phyloP scores from a whole-genome alignment of 2,797 vertebrate genomes.

The Linurgus olivaceus region DNA sequence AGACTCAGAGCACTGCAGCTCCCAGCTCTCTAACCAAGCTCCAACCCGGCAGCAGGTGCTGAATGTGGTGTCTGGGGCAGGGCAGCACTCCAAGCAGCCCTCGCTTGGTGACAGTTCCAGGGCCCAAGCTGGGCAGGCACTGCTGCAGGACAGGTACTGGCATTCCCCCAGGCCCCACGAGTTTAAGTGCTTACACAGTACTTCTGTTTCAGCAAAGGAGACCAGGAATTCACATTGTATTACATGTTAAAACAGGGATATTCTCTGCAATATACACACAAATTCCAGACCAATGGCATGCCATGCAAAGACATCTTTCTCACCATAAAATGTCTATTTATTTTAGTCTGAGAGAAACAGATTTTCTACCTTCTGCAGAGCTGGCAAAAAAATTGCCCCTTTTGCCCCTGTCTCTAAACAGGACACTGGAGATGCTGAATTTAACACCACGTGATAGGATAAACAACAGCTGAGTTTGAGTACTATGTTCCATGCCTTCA shows the following conservation, averaged over 20 bases:
- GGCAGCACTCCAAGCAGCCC: background rate
- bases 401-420: background rate
- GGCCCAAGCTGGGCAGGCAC: background rate
- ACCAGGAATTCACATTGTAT: background rate
- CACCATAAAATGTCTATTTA: background rate
- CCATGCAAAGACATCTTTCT: background rate
- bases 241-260: background rate
- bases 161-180: accelerated
- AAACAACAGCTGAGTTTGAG: background rate
- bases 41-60: too few species aligned
- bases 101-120: background rate
- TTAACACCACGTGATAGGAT: background rate
- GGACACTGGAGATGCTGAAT: background rate
- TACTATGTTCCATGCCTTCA: background rate
- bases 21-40: background rate
- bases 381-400: background rate
- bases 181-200: background rate
- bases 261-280: background rate
- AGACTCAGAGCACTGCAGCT: background rate
- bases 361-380: background rate
- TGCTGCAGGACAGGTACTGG: background rate
- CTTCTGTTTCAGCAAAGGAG: background rate
- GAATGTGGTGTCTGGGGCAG: too few species aligned
- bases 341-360: background rate
- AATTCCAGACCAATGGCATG: background rate